These are phyloP conservation scores for Drosophila cardini DNA, from an alignment of 1,140 invertebrate species.

Conservation along the genomic window DNA sequence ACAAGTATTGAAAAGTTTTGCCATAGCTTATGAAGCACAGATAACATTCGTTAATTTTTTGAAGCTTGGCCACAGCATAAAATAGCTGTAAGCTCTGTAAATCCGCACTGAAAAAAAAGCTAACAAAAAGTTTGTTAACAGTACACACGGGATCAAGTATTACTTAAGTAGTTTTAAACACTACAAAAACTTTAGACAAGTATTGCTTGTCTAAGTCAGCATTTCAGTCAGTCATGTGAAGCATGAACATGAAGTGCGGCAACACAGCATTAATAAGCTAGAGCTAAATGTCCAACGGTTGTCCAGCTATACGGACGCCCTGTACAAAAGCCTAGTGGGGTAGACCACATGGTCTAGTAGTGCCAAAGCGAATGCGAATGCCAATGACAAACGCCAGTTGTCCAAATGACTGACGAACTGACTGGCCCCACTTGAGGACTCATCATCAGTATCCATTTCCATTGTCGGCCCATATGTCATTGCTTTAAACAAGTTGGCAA, in stretches of 20 bases:
- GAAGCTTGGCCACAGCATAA: conserved; percentile 2
- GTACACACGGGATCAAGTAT: neutral
- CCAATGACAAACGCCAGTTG: conserved; percentile 34
- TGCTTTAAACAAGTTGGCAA: conserved; percentile 55
- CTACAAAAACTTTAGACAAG: neutral
- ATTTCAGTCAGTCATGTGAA: neutral
- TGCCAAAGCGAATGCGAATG: neutral
- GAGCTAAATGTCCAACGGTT: neutral
- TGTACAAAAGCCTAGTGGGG: neutral
- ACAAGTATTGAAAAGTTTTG: neutral
- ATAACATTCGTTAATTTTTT: neutral
- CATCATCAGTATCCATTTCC: neutral
- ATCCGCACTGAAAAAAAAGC: no score
- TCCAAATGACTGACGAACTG: conserved; percentile 24
- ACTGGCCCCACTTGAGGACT: neutral
- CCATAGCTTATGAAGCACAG: neutral
- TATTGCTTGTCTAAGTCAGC: conserved; percentile 2
- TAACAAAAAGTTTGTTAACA: conserved; percentile 14
- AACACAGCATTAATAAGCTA: conserved; percentile 16
- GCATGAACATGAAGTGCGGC: conserved; percentile 18
- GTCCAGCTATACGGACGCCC: neutral
- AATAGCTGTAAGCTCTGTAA: neutral
- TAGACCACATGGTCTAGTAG: neutral
- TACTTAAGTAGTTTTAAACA: conserved; percentile 10
- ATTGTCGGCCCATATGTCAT: conserved; percentile 40